Conservation (phyloP, 2,888 invertebrate genomes). For the Dichetophora obliterata region DNA sequence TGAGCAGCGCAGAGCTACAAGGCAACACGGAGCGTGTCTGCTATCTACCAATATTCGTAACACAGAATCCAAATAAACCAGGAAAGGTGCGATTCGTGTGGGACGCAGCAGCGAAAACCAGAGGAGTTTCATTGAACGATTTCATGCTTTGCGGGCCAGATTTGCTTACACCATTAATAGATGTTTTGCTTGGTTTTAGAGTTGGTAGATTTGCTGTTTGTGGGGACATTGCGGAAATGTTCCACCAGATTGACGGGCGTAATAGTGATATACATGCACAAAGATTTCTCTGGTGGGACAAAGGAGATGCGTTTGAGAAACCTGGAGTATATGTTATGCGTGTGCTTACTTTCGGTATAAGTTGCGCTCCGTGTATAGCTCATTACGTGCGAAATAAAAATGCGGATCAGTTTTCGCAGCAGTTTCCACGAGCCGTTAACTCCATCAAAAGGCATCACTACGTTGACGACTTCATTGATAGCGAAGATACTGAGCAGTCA, state of each 20-base stretch:
- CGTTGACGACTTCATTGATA: conserved; percentile 24
- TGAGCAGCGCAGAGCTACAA: conserved; percentile 9
- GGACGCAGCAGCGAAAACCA: conserved; percentile 52
- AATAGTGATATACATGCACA: conserved; percentile 41
- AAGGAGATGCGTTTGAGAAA: neutral
- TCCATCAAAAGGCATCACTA: conserved; percentile 28
- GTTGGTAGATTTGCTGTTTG: neutral
- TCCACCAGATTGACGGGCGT: neutral
- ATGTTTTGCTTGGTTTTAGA: neutral
- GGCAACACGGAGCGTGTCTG: neutral
- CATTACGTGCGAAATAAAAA: neutral
- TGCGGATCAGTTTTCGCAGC: neutral
- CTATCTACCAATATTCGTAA: conserved; percentile 41
- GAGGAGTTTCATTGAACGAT: conserved; percentile 56
- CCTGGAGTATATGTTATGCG: neutral
- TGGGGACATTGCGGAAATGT: conserved; percentile 1
- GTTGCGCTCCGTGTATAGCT: conserved; percentile 35
- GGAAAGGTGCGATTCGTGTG: neutral
- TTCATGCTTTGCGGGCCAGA: conserved; percentile 50
- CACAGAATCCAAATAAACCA: neutral
- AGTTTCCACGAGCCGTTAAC: neutral
- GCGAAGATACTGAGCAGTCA: conserved; percentile 18
- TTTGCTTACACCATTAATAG: conserved; percentile 29
- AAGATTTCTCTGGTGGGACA: conserved; percentile 47
- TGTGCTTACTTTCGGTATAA: conserved; percentile 30